A percentile compares a stretch with the other conserved stretches of the same genome.
Evolutionary conservation across 2,888 invertebrate genomes (phyloP).

Genomic region (Lasioglossum villosulum): DNA sequence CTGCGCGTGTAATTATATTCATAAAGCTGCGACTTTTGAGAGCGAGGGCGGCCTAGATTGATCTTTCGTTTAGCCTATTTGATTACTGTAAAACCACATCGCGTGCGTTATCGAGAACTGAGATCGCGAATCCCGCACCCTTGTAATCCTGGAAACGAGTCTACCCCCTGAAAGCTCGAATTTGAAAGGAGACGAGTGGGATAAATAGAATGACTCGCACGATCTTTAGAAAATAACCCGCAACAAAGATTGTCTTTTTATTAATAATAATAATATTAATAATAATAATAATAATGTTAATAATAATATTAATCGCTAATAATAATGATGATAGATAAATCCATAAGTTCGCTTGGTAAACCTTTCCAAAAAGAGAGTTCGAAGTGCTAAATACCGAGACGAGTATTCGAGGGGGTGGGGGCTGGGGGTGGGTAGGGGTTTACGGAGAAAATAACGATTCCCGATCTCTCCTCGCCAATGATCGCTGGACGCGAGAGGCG

Average conservation of each 20-base stretch:
- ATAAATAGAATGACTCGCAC: slow-evolving; percentile 45
- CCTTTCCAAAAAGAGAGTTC: slow-evolving; percentile 60
- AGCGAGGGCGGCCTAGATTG: too few species aligned
- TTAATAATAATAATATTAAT: slow-evolving; percentile 75
- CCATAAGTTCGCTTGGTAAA: slow-evolving; percentile 65
- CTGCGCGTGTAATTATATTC: too few species aligned
- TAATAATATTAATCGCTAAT: slow-evolving; percentile 69
- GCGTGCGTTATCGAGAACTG: too few species aligned
- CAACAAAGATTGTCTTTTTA: slow-evolving; percentile 80
- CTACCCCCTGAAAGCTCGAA: background rate
- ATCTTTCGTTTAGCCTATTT: too few species aligned
- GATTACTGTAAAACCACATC: too few species aligned
- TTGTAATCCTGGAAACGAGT: too few species aligned
- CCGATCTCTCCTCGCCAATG: slow-evolving; percentile 36
- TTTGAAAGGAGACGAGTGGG: slow-evolving; percentile 14
- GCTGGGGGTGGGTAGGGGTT: background rate
- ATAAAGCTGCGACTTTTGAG: too few species aligned
- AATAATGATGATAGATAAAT: slow-evolving; percentile 64
- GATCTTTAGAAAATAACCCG: slow-evolving; percentile 76
- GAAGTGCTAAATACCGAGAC: slow-evolving; percentile 56
- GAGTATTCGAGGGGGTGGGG: slow-evolving; percentile 38
- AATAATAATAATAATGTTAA: slow-evolving; percentile 72
- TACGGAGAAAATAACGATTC: slow-evolving; percentile 28
- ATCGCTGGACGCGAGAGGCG: slow-evolving; percentile 40
- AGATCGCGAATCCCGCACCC: too few species aligned